These are phyloP conservation scores for honey bee (Apis mellifera) DNA, from an alignment of 1,140 invertebrate genomes.

Conservation along the genomic window Amel_HAv3.1 CM009931.2:6044501-6045000, in stretches of 20 bases:
- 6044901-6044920: conserved; percentile 50
- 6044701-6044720: conserved; percentile 78
- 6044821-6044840: not conserved
- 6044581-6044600: not conserved
- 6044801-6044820: not conserved
- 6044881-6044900: conserved; percentile 82
- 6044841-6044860: conserved; percentile 58
- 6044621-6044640: conserved; percentile 26
- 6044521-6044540: conserved; percentile 44
- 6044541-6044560: conserved; percentile 37
- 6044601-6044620: not conserved
- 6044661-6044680: conserved; percentile 18
- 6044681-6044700: conserved; percentile 82
- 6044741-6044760: conserved; percentile 80
- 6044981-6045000: conserved; percentile 83
- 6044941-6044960: conserved; percentile 82
- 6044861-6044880: conserved; percentile 82
- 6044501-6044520: conserved; percentile 68
- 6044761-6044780: conserved; percentile 71
- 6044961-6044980: conserved; percentile 78
- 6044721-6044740: conserved; percentile 82
- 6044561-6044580: conserved; percentile 52
- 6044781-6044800: not conserved
- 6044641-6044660: conserved; percentile 14
- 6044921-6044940: conserved; percentile 74